Base-by-base conservation (phyloP, 2,888 invertebrate genomes). In the Leptinotarsa juncta region DNA sequence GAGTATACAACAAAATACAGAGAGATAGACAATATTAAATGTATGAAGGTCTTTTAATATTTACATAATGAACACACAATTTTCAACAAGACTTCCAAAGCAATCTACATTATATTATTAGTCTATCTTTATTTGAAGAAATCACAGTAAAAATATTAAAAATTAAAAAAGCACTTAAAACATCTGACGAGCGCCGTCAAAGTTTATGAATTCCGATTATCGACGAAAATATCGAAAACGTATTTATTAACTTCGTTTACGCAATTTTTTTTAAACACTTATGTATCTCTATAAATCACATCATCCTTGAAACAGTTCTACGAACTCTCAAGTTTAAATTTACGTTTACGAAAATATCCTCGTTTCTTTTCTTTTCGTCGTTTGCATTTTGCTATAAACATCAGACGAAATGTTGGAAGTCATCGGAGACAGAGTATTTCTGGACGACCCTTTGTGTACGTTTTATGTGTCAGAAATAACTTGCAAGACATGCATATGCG, bases 271-370 rank as follows among this genome's bases (percentile, higher is more conserved):
- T 51, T 0, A 51, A 57, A 23, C 57, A 57, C 57, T 23, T 23
- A 57, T 57, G 57, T 57, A 14, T 10, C 57, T 57, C 55, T 16
- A 73, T 69, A 73, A 66, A 70, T 70, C 53, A 42, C 26, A 32
- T 71, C 51, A 76, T 71, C 76, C 76, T 76, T 76, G 76, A 73
- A 74, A 65, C 65, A 66, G 76, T 76, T 76, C 73, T 67, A 60
- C 71, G 76, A 74, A 73, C 71, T 74, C 71, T 68, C 66, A 60
- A 71, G 70, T 62, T 71, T 62, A 51, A 65, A 67, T 70, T 66
- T 62, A 48, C 70, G 70, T 67, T 62, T 55, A 55, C n/a, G 69
- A 68, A 62, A 73, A 53, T 66, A 55, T n/a, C 62, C 62, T 14
- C 10, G 16, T 14, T 42, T 26, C 14, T 14, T 60, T 60, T 60